Evolutionary conservation across 2,797 vertebrate species (phyloP).

Genomic region (Pitangus sulphuratus): DNA sequence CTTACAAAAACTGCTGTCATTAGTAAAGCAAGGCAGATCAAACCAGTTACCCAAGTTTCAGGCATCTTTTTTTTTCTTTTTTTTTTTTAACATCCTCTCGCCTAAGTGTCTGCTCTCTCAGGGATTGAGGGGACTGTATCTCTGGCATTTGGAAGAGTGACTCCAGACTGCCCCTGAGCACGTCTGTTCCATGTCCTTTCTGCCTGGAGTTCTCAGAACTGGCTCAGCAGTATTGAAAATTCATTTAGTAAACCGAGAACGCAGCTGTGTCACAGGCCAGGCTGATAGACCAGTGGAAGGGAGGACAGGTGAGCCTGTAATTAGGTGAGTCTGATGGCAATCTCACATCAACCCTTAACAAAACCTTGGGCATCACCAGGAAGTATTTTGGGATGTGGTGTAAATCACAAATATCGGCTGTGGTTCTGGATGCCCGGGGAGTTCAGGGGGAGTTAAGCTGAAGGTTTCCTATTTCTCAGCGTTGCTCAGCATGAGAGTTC

Average conservation of each 20-base stretch:
- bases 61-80: neutral
- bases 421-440: neutral
- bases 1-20: fast-evolving
- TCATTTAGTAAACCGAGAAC: neutral
- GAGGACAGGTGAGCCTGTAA: neutral
- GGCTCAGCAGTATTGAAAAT: neutral
- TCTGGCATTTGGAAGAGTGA: neutral
- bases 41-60: neutral
- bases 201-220: neutral
- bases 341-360: neutral
- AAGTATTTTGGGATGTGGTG: neutral
- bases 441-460: neutral
- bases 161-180: neutral
- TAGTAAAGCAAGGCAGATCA: neutral
- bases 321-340: neutral
- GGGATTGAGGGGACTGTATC: neutral
- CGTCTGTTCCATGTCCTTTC: neutral
- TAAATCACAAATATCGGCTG: neutral
- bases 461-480: neutral
- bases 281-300: neutral
- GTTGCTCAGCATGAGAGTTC: neutral
- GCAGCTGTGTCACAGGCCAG: neutral
- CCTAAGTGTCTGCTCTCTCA: neutral
- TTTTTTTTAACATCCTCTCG: neutral
- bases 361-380: neutral